Evolutionary conservation across 2,888 invertebrate species (phyloP).

Genomic region (Hydrotaea diabolus): DNA sequence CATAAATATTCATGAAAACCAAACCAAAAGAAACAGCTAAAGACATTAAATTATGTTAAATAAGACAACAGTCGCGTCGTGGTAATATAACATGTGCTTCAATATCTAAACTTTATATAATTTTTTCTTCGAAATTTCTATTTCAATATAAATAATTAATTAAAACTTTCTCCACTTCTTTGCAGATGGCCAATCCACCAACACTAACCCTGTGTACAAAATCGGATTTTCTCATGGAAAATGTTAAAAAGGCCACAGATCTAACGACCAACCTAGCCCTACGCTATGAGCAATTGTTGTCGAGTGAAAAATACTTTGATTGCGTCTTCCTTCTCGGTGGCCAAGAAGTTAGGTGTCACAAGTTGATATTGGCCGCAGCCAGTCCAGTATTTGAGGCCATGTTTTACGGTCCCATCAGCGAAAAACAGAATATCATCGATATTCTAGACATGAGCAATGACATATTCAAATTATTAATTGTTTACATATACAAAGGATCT

Average conservation of each 20-base stretch:
- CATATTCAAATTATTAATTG: constrained; percentile 79
- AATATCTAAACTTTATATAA: not conserved
- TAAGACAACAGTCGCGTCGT: not conserved
- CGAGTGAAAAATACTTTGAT: constrained; percentile 77
- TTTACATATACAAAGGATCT: constrained; percentile 78
- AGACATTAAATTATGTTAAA: not conserved
- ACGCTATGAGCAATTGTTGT: constrained; percentile 77
- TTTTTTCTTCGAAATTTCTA: not conserved
- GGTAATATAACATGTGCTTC: not conserved
- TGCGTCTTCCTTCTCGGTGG: constrained; percentile 78
- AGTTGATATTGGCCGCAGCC: constrained; percentile 90
- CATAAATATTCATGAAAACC: not conserved
- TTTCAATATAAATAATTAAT: not conserved
- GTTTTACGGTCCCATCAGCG: constrained; percentile 87
- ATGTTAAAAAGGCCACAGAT: constrained; percentile 66
- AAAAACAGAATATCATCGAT: constrained; percentile 80
- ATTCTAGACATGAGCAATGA: constrained; percentile 80
- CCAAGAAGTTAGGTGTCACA: constrained; percentile 86
- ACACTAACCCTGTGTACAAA: constrained; percentile 25
- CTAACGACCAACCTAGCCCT: constrained; percentile 70
- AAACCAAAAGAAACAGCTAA: not conserved
- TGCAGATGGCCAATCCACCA: constrained; percentile 64
- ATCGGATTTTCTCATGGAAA: constrained; percentile 52
- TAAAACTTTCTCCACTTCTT: constrained; percentile 55
- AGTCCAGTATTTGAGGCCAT: constrained; percentile 95